Evolutionary conservation across 2,113 vertebrate genomes (phyloP).

Genomic region (Calonectris borealis): DNA sequence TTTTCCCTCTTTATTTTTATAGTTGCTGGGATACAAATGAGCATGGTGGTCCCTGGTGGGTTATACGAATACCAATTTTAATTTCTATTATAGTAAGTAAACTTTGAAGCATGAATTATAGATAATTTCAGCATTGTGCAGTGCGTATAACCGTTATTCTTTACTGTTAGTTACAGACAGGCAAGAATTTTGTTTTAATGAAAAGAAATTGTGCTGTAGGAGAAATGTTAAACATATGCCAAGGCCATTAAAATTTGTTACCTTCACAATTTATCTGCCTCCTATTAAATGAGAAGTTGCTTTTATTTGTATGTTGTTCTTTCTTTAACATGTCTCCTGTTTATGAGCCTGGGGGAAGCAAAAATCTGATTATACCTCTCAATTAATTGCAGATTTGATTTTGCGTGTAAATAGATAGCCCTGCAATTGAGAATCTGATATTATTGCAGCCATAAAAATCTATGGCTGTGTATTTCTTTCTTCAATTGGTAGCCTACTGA

Average conservation of each 20-base stretch:
- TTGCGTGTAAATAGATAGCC: neutral
- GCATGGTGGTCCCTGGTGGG: constrained; percentile 78
- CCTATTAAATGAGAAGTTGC: constrained; percentile 16
- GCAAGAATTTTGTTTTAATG: neutral
- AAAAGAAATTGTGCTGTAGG: neutral
- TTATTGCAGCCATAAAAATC: neutral
- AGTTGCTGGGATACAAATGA: constrained; percentile 85
- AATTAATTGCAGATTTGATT: neutral
- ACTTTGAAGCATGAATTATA: neutral
- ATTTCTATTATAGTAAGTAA: constrained; percentile 82
- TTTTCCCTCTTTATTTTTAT: neutral
- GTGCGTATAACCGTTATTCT: neutral
- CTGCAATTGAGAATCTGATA: neutral
- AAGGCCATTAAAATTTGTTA: constrained; percentile 19
- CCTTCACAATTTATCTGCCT: neutral
- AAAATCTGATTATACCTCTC: neutral
- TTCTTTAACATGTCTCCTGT: neutral
- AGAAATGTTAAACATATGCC: constrained; percentile 28
- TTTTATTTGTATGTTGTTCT: constrained; percentile 40
- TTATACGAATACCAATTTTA: constrained; percentile 79
- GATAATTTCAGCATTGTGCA: neutral
- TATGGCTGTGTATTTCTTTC: neutral
- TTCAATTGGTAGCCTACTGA: constrained; percentile 5
- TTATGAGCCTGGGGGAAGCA: neutral
- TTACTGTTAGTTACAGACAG: neutral